Percentiles rank a stretch among this genome's conserved stretches.
phyloP scores from a whole-genome alignment of 2,113 vertebrate genomes.

The Zosterops japonicus region DNA sequence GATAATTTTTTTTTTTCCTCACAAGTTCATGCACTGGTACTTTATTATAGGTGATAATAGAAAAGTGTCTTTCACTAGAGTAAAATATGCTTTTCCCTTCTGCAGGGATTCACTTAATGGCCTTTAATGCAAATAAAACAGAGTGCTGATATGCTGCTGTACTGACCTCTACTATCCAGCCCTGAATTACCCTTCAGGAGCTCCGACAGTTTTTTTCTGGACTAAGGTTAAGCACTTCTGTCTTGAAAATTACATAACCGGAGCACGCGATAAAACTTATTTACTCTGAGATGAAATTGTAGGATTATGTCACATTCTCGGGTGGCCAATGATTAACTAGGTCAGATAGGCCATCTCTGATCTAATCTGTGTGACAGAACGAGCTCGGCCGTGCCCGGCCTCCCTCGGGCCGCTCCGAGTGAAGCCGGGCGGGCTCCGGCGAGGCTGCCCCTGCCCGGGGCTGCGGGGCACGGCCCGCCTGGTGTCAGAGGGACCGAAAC shows the following conservation, averaged over 20 bases:
- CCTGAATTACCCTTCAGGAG: neutral
- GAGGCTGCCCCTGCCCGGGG: too few species aligned
- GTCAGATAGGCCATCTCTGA: neutral
- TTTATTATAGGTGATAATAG: neutral
- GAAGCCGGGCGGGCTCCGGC: neutral
- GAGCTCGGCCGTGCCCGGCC: neutral
- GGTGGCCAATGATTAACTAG: neutral
- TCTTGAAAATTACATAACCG: neutral
- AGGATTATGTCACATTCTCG: neutral
- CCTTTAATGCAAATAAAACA: neutral
- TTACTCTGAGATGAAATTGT: neutral
- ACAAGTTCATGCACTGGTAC: neutral
- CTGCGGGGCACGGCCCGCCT: fast-evolving
- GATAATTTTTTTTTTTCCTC: neutral
- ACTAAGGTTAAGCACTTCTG: neutral
- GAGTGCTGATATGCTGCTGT: neutral
- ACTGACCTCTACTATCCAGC: neutral
- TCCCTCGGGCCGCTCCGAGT: neutral
- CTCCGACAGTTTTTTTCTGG: neutral
- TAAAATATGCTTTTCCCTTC: neutral
- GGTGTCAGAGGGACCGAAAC: fast-evolving
- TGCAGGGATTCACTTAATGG: neutral
- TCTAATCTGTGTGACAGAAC: neutral
- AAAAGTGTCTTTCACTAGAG: neutral
- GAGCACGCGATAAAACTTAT: neutral